Percentiles rank a stretch among this genome's conserved stretches.
Evolutionary conservation across 2,797 vertebrate species (phyloP).

Genomic region (Coracias cyanogaster): DNA sequence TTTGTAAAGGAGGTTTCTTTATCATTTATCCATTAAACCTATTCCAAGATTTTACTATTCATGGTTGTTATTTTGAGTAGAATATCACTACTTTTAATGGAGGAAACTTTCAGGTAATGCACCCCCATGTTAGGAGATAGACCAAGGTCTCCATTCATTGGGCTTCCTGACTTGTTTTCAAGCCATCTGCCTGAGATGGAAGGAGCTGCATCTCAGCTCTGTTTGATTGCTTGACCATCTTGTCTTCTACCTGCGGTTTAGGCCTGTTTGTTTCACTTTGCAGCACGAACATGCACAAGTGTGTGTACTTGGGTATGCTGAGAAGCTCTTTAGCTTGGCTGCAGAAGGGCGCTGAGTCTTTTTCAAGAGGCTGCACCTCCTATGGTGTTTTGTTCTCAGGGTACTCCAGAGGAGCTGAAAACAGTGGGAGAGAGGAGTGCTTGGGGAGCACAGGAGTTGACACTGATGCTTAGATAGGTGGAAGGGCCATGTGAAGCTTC

Average conservation of each 20-base stretch:
- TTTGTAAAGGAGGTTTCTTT: neutral
- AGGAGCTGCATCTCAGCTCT: neutral
- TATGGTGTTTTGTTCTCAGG: accelerated
- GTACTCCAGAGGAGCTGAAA: neutral
- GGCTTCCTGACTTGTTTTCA: neutral
- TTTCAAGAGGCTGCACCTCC: neutral
- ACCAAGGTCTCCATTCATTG: neutral
- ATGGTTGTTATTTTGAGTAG: neutral
- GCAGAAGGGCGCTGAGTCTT: neutral
- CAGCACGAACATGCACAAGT: neutral
- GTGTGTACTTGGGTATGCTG: accelerated
- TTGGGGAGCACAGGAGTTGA: accelerated
- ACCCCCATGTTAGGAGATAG: accelerated
- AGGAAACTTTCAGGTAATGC: neutral
- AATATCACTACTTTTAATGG: neutral
- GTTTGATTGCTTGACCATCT: neutral
- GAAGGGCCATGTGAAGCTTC: neutral
- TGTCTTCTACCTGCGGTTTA: neutral
- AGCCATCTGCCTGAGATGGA: neutral
- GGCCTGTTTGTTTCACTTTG: neutral
- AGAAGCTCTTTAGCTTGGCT: neutral
- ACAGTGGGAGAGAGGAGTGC: neutral
- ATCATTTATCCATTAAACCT: neutral
- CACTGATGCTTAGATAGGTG: neutral
- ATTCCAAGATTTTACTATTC: neutral